Evolutionary conservation across 2,113 vertebrate species (phyloP).

Genomic region (Tiliqua scincoides): DNA sequence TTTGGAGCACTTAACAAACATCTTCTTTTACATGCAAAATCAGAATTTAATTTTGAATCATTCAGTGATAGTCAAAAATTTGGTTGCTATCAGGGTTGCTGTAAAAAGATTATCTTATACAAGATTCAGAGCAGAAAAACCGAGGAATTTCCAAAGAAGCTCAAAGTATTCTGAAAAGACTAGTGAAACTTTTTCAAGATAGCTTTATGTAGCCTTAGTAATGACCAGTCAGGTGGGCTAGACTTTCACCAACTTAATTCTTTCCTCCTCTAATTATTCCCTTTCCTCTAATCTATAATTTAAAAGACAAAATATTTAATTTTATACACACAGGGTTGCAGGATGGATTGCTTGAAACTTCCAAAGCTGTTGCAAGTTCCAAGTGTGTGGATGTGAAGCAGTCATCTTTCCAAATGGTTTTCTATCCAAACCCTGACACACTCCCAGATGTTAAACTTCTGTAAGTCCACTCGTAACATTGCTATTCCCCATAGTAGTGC

Average conservation of each 20-base stretch:
- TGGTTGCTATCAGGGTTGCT: background rate
- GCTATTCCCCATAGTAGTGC: background rate
- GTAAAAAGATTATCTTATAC: background rate
- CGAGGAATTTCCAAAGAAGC: background rate
- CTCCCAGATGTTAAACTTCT: constrained; percentile 39
- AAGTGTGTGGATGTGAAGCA: constrained; percentile 56
- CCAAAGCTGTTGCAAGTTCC: constrained; percentile 52
- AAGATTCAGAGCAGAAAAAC: background rate
- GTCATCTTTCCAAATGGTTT: constrained; percentile 51
- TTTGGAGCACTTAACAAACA: background rate
- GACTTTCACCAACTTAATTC: background rate
- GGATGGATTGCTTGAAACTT: constrained; percentile 52
- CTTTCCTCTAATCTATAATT: background rate
- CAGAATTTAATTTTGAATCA: background rate
- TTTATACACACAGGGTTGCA: constrained; percentile 62
- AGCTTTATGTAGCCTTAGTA: background rate
- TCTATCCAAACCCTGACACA: constrained; percentile 12
- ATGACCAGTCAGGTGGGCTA: background rate
- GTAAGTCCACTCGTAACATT: constrained; percentile 41
- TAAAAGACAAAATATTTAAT: background rate
- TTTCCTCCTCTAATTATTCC: too few relatives aligned
- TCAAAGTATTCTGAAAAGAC: background rate
- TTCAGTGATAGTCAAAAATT: background rate
- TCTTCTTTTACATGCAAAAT: background rate
- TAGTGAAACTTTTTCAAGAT: background rate